phyloP scores from a whole-genome alignment of 1,140 invertebrate species.

The Anastatus disparis region DNA sequence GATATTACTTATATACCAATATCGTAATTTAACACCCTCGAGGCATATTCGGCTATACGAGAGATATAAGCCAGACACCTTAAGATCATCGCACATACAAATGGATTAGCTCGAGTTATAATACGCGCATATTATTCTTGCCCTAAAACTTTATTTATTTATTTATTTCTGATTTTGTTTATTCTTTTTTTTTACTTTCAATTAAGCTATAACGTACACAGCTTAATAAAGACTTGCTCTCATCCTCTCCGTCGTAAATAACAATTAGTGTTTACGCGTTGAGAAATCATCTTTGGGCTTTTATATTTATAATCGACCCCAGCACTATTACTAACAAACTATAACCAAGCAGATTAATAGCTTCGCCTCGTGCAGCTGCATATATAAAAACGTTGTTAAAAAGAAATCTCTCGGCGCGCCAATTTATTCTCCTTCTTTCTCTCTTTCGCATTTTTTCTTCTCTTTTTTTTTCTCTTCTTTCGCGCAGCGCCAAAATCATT shows the following conservation, averaged over 20 bases:
- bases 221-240: constrained; percentile 32
- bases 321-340: constrained; percentile 56
- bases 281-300: constrained; percentile 51
- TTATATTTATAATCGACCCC: constrained; percentile 26
- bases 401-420: constrained; percentile 17
- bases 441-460: not conserved
- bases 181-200: too few relatives aligned
- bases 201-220: too few relatives aligned
- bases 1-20: too few relatives aligned
- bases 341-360: constrained; percentile 58
- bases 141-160: too few relatives aligned
- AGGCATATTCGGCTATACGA: too few relatives aligned
- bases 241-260: constrained; percentile 55
- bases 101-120: too few relatives aligned
- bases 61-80: too few relatives aligned
- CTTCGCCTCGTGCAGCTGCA: constrained; percentile 13
- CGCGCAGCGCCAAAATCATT: constrained; percentile 3
- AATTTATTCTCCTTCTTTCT: constrained; percentile 13
- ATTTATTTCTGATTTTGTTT: too few relatives aligned
- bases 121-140: too few relatives aligned
- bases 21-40: too few relatives aligned
- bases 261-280: constrained; percentile 57
- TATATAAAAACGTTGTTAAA: constrained; percentile 49
- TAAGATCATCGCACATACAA: too few relatives aligned
- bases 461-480: not conserved